Conservation (phyloP, 23 tunicate species). For the Ciona savignyi region DNA sequence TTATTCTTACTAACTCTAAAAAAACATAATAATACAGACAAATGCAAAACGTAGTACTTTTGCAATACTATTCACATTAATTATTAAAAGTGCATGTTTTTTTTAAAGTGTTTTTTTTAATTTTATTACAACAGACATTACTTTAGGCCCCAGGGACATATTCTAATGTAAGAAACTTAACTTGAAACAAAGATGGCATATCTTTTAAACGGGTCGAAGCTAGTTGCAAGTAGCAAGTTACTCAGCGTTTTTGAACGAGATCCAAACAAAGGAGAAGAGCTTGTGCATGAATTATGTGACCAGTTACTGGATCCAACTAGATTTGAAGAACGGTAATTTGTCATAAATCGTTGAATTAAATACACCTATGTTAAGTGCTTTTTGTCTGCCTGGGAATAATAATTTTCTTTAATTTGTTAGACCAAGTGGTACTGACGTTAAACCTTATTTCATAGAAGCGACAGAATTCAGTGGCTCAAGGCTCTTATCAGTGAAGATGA, state of each 20-base stretch:
- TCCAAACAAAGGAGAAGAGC: conserved; percentile 22
- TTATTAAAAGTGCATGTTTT: too few species aligned
- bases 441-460: conserved; percentile 26
- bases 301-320: conserved; percentile 26
- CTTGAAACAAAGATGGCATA: conserved; percentile 30
- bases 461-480: conserved; percentile 57
- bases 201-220: conserved; percentile 32
- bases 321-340: conserved; percentile 3
- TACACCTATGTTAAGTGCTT: neutral
- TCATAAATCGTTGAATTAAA: neutral
- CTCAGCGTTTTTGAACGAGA: conserved; percentile 26
- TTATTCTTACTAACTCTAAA: too few species aligned
- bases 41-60: too few species aligned
- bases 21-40: too few species aligned
- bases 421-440: too few species aligned
- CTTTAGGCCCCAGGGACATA: too few species aligned
- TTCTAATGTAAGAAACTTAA: too few species aligned
- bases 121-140: too few species aligned
- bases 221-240: conserved; percentile 19
- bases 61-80: too few species aligned
- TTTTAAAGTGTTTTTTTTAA: too few species aligned
- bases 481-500: conserved; percentile 29
- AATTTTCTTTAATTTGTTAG: too few species aligned
- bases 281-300: conserved; percentile 50
- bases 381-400: too few species aligned